Evolutionary conservation across 2,888 invertebrate genomes (phyloP).

Genomic region (Diabrotica balteata): DNA sequence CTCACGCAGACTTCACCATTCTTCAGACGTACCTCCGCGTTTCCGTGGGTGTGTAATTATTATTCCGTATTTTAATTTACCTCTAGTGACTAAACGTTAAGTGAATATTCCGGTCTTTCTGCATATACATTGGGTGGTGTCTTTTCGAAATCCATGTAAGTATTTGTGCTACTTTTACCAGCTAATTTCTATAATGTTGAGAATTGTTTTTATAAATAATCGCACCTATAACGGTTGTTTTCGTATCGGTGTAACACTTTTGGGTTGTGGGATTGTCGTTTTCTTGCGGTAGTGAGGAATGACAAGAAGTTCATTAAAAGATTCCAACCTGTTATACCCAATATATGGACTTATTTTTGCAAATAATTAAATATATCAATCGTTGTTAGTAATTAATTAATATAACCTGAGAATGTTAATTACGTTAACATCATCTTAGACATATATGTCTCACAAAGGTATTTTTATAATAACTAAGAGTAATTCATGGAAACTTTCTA

Average conservation of each 20-base stretch:
- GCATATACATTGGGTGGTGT: slow-evolving; percentile 12
- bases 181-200: slow-evolving; percentile 7
- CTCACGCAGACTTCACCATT: slow-evolving; percentile 4
- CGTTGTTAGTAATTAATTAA: too few species aligned
- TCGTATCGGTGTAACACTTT: slow-evolving; percentile 13
- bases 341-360: too few species aligned
- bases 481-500: too few species aligned
- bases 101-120: slow-evolving; percentile 12
- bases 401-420: too few species aligned
- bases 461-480: too few species aligned
- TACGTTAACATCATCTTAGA: too few species aligned
- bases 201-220: slow-evolving; percentile 21
- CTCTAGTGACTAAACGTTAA: slow-evolving; percentile 23
- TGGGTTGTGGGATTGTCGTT: slow-evolving; percentile 5
- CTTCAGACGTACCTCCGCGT: slow-evolving; percentile 3
- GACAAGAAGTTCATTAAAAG: too few species aligned
- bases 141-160: slow-evolving; percentile 16
- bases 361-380: too few species aligned
- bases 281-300: too few species aligned
- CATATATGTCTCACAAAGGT: too few species aligned
- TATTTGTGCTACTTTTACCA: slow-evolving; percentile 22
- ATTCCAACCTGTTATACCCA: too few species aligned
- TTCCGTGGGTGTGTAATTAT: slow-evolving; percentile 24
- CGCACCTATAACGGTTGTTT: slow-evolving; percentile 18
- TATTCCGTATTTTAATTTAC: slow-evolving; percentile 7